Evolutionary conservation across 2,113 vertebrate genomes (phyloP).

Genomic region (Trogon melanurus): DNA sequence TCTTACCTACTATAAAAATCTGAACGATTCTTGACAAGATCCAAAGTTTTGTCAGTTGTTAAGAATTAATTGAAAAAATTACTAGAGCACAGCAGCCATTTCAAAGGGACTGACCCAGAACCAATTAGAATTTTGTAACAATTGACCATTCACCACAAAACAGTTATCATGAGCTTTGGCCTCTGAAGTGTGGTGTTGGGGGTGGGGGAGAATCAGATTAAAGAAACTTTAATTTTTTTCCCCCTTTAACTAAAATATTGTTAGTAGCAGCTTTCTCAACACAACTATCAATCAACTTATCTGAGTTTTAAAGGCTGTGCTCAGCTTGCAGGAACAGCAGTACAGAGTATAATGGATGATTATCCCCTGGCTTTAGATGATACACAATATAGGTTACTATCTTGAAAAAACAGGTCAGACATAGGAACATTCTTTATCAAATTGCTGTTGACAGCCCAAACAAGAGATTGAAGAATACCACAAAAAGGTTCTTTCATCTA

Average conservation of each 20-base stretch:
- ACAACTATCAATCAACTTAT: conserved; percentile 55
- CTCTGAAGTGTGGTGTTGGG: conserved; percentile 75
- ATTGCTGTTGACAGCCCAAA: conserved; percentile 85
- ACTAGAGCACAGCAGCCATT: conserved; percentile 77
- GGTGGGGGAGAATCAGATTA: conserved; percentile 70
- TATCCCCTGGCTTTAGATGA: conserved; percentile 60
- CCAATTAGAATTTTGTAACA: conserved; percentile 87
- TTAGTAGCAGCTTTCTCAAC: conserved; percentile 63
- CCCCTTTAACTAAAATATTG: conserved; percentile 47
- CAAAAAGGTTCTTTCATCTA: conserved; percentile 84
- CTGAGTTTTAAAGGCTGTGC: conserved; percentile 65
- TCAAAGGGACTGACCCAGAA: conserved; percentile 85
- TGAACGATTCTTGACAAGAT: conserved; percentile 81
- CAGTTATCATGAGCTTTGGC: conserved; percentile 77
- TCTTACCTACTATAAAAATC: conserved; percentile 71
- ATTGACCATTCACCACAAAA: conserved; percentile 82
- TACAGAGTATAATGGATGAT: conserved; percentile 59
- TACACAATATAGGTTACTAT: conserved; percentile 76
- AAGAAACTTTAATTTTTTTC: conserved; percentile 64
- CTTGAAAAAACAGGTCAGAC: conserved; percentile 82
- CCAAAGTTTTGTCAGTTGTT: conserved; percentile 84
- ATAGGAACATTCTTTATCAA: conserved; percentile 76
- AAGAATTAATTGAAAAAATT: conserved; percentile 89
- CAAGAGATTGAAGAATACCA: conserved; percentile 75
- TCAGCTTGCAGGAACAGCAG: conserved; percentile 37